Base-by-base conservation (phyloP, 2,113 vertebrate genomes). In the Dicerorhinus sumatrensis region DNA sequence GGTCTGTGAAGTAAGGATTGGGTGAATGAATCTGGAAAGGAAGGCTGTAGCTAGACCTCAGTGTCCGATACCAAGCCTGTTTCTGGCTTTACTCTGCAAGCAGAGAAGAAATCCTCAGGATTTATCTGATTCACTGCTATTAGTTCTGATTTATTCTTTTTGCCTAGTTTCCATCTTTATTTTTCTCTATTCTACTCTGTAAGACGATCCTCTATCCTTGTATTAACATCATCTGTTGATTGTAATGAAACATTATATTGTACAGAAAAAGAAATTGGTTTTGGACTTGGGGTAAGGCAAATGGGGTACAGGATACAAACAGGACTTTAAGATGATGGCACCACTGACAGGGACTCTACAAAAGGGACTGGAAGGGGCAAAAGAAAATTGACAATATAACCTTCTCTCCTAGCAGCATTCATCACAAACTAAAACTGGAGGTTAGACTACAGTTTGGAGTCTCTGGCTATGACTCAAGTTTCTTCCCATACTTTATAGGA, bases 371-470 rank as follows among this genome's bases (percentile, higher is more conserved):
- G 60, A 79, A 81, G 46, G 25, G 17, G 10, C 29, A 89, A 85
- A 29, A 58, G 29, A 33, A 70, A 93, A 36, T 8, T 27, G 11
- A 89, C 85, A 23, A 39, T 48, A 39, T 69, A 76, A 63, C 3
- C 21, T 58, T 89, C 13, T 69, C 86, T 75, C 23, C 36, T 16
- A 80, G 46, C 17, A 72, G 12, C 27, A 75, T 82, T 89, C 16
- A 51, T 97, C 39, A 90, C 31, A 94, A 92, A 93, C 54, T 72
- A 65, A 84, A 75, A 48, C 11, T 73, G n/a, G 33, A 62, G 33
- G 8, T 60, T 27, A 79, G 20, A 58, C 65, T 51, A 31, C 33
- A 51, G 51, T 70, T 73, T 72, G 31, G 42, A n/a, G 13, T 42
- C 51, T 92, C 93, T 48, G 20, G 0, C 8, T 94, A 14, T 58